Evolutionary conservation across 2,797 vertebrate genomes (phyloP), one percentile per base, ranked within the genome.

Genomic region (Sebastes kiyomatsui): DNA sequence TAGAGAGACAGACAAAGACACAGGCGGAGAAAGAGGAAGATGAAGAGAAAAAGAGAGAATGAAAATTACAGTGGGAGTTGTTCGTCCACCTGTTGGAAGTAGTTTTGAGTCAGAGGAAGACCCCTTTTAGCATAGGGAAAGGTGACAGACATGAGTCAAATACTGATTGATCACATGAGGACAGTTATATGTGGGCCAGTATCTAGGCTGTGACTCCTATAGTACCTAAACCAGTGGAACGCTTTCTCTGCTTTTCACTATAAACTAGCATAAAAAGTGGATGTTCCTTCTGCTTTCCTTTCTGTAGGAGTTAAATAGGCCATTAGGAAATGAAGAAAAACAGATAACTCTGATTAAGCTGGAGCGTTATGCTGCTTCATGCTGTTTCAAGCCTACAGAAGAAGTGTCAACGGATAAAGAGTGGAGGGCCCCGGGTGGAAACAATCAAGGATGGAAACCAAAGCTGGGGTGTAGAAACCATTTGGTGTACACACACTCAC

Each of bases 51-150:
- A 23, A 55, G 42, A 25, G 18, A 66, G 72, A 55, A 35, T 33
- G 32, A 71, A 60, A 80, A 49, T 27, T 30, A 46, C 16, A 72
- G 83, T 83, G 42, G 75, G 77, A 83, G 85, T n/a, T 61, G 23
- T 75, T 30, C 38, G 27, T 85, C 33, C 75, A 87, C 75, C 77
- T 80, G 49, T 78, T 87, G 60, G 76, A 85, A 80, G 71, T 62
- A 67, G 59, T 82, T 92, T 54, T 91, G 91, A 93, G 84, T 94
- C 91, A 91, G 67, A 77, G 86, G 85, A 91, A 93, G 82, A 92
- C 69, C 90, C 89, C 83, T 75, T 42, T 70, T 28, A 60, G 58
- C 70, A 80, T 4, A 42, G 30, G 64, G 13, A 59, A 81, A 81
- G 80, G 16, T 18, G 33, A 38, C 25, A 86, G 27, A 16, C 54